A percentile compares a stretch with the other conserved stretches of the same genome.
Evolutionary conservation across 2,113 vertebrate genomes (phyloP).

Genomic region (Cranoglanis bouderius): DNA sequence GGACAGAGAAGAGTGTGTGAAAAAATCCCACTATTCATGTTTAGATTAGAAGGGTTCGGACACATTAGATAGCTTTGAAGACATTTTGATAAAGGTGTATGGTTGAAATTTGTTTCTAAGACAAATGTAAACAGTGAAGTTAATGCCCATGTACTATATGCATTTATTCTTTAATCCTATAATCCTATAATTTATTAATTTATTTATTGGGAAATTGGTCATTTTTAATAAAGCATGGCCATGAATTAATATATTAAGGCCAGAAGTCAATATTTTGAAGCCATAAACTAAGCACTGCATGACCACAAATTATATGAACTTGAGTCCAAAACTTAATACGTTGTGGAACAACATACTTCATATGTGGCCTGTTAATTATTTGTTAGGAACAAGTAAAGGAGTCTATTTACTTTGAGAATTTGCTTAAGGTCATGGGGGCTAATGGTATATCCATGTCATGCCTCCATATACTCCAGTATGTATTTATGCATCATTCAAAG

Average conservation of each 20-base stretch:
- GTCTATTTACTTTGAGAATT: too few species aligned
- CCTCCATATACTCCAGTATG: too few species aligned
- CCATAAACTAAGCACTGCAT: background rate
- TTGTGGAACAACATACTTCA: background rate
- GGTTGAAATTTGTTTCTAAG: background rate
- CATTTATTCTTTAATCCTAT: background rate
- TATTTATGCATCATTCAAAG: background rate
- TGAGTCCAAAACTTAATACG: background rate
- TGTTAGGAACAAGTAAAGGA: background rate
- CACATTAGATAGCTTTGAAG: background rate
- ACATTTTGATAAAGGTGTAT: background rate
- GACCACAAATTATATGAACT: background rate
- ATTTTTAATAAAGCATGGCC: background rate
- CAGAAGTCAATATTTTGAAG: background rate
- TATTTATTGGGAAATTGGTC: too few species aligned
- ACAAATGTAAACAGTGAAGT: background rate
- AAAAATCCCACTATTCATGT: background rate
- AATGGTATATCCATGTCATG: too few species aligned
- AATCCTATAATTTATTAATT: too few species aligned
- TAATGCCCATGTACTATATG: background rate
- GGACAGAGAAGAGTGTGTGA: conserved; percentile 2
- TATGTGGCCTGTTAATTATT: background rate
- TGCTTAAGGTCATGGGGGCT: too few species aligned
- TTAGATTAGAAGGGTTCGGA: background rate
- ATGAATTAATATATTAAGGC: background rate